These are phyloP conservation scores for Odontophorus gujanensis DNA, from an alignment of 2,113 vertebrate genomes.

Conservation along the genomic window DNA sequence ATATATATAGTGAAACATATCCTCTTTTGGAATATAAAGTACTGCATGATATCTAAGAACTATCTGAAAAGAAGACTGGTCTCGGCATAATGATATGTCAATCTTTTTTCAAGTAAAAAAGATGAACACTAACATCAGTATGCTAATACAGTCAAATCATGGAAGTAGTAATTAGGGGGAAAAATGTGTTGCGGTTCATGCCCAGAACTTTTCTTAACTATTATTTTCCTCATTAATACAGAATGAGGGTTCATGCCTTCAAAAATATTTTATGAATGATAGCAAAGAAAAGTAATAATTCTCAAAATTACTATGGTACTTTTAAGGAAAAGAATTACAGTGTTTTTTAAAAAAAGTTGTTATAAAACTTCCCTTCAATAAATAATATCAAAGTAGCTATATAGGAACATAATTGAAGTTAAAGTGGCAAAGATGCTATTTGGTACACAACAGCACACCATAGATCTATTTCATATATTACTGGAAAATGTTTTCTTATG, in stretches of 20 bases:
- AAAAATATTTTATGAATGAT: slow-evolving; percentile 29
- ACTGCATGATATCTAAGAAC: neutral
- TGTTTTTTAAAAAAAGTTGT: neutral
- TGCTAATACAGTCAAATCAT: neutral
- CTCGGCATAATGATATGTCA: neutral
- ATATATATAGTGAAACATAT: neutral
- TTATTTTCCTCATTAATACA: neutral
- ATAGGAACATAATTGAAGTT: slow-evolving; percentile 27
- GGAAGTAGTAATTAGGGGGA: neutral
- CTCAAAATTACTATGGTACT: neutral
- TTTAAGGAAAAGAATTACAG: neutral
- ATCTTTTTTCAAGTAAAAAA: slow-evolving; percentile 17
- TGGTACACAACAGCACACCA: neutral
- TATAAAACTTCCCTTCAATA: neutral
- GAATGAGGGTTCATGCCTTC: neutral
- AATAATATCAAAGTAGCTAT: neutral
- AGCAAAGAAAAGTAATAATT: neutral
- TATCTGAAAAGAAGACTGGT: neutral
- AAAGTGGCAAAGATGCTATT: slow-evolving; percentile 1
- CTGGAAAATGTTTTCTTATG: neutral
- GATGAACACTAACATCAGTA: slow-evolving; percentile 19
- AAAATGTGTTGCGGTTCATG: slow-evolving; percentile 20
- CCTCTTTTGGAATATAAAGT: neutral
- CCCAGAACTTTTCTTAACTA: neutral
- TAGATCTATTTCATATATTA: neutral